phyloP scores from a whole-genome alignment of 2,113 vertebrate genomes.

The Chloropsis hardwickii region DNA sequence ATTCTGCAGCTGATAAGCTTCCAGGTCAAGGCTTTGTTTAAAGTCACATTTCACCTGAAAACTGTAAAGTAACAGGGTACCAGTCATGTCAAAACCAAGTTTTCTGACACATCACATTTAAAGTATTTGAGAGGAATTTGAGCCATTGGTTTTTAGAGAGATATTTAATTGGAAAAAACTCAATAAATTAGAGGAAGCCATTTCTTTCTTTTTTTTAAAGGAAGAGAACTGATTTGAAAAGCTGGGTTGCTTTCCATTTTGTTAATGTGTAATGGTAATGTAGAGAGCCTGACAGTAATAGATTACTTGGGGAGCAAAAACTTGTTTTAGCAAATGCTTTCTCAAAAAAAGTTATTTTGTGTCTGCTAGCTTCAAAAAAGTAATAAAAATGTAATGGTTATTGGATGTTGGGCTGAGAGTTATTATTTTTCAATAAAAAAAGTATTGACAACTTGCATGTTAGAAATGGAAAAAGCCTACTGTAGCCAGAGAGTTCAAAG shows the following conservation, averaged over 20 bases:
- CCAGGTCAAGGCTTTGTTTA: not conserved
- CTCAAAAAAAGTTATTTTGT: not conserved
- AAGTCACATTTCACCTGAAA: not conserved
- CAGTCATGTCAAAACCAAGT: not conserved
- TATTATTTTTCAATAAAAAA: not conserved
- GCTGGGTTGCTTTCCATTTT: not conserved
- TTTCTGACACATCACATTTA: not conserved
- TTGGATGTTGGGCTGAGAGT: not conserved
- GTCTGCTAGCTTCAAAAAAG: slow-evolving; percentile 13
- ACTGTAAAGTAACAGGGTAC: not conserved
- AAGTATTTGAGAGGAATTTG: not conserved
- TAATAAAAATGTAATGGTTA: slow-evolving; percentile 4
- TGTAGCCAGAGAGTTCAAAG: not conserved
- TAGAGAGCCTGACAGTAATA: not conserved
- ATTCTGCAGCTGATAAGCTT: not conserved
- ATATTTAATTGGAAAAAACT: not conserved
- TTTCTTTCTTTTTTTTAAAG: not conserved
- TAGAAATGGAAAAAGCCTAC: not conserved
- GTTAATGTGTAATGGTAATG: not conserved
- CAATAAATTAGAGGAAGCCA: not conserved
- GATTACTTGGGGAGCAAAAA: not conserved
- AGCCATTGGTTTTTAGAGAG: not conserved
- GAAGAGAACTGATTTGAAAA: not conserved
- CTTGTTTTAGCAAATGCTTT: slow-evolving; percentile 15
- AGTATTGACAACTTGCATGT: not conserved